Conservation (phyloP, 2,797 vertebrate genomes). For the Nyctibius grandis region DNA sequence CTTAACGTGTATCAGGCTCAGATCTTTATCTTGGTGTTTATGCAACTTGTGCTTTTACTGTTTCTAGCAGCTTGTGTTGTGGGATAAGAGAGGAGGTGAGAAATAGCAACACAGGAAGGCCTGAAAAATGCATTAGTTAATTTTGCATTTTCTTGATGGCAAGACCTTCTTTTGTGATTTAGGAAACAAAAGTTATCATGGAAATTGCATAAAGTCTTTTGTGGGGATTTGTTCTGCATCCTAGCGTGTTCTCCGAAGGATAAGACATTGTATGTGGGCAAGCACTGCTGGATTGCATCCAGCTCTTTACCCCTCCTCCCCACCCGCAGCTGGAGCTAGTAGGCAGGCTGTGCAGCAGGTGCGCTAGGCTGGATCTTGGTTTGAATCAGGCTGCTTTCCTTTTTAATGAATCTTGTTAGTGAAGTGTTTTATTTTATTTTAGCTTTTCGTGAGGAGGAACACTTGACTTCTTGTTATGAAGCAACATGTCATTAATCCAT, state of each 20-base stretch:
- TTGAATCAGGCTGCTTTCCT: constrained; percentile 23
- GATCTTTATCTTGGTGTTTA: not conserved
- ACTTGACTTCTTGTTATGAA: constrained; percentile 44
- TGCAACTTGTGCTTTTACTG: not conserved
- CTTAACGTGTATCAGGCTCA: not conserved
- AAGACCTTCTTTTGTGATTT: not conserved
- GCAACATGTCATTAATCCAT: constrained; percentile 48
- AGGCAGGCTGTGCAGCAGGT: constrained; percentile 39
- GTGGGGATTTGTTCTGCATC: not conserved
- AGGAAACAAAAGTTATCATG: constrained; percentile 6
- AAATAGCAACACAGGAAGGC: not conserved
- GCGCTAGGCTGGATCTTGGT: not conserved
- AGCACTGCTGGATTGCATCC: not conserved
- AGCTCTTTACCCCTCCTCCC: not conserved
- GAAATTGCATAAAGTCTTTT: not conserved
- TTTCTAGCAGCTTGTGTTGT: not conserved
- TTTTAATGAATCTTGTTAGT: constrained; percentile 46
- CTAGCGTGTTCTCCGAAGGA: not conserved
- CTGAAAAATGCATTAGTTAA: constrained; percentile 1
- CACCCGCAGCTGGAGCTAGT: constrained; percentile 33
- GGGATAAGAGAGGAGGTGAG: not conserved
- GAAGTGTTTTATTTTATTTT: constrained; percentile 48
- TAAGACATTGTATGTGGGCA: not conserved
- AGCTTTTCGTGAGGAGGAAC: constrained; percentile 21
- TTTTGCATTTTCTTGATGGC: constrained; percentile 24